A percentile compares a stretch with the other conserved stretches of the same genome.
These are phyloP conservation scores for Dermolepida albohirtum DNA, from an alignment of 2,888 invertebrate species.

Conservation along the genomic window DNA sequence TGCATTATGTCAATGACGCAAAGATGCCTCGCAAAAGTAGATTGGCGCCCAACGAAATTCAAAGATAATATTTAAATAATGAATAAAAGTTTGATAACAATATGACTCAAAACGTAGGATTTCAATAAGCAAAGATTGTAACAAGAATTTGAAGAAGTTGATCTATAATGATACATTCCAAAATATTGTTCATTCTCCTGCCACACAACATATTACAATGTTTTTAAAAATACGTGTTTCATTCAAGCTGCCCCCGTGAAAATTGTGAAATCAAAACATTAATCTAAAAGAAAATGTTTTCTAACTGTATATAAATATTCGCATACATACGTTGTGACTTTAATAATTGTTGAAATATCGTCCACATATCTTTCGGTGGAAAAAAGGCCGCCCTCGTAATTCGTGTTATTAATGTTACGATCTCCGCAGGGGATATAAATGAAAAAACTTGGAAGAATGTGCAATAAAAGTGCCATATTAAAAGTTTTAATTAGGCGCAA, in stretches of 20 bases:
- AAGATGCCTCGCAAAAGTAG: no score
- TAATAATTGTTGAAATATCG: slow-evolving; percentile 21
- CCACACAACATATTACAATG: background rate
- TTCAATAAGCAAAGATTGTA: no score
- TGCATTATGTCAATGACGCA: no score
- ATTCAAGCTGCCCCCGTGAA: slow-evolving; percentile 1
- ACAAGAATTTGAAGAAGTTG: no score
- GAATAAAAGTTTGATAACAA: no score
- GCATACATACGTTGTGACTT: background rate
- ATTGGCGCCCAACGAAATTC: no score
- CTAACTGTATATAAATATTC: background rate
- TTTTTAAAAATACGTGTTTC: background rate
- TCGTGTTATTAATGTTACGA: slow-evolving; percentile 27
- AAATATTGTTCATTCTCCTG: no score
- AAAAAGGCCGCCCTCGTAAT: slow-evolving; percentile 9
- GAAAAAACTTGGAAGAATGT: slow-evolving; percentile 28
- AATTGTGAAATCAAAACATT: slow-evolving; percentile 15
- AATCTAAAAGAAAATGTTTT: slow-evolving; percentile 3
- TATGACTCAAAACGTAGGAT: no score
- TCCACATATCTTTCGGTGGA: background rate
- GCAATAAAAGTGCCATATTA: slow-evolving; percentile 26
- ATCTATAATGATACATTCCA: no score
- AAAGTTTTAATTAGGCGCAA: slow-evolving; percentile 30
- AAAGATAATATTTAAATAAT: no score
- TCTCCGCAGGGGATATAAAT: slow-evolving; percentile 23